These are phyloP conservation scores for Pseudoatta argentina DNA, from an alignment of 1,140 invertebrate species.

Conservation along the genomic window DNA sequence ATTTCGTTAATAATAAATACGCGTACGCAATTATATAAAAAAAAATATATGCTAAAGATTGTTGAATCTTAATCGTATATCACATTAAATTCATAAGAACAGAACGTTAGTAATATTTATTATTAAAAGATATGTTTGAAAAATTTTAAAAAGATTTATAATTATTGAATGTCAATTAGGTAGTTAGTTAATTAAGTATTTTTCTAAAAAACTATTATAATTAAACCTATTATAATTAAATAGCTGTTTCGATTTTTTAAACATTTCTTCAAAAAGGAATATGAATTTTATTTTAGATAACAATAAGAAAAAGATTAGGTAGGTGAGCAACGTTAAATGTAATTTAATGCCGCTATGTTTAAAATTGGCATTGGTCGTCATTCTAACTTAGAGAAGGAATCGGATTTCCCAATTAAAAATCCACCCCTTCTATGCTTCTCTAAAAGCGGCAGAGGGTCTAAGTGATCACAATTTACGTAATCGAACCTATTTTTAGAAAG, in stretches of 20 bases:
- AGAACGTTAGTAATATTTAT: background rate
- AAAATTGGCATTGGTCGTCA: background rate
- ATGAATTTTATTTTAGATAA: background rate
- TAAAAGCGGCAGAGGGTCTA: slow-evolving; percentile 15
- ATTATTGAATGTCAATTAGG: background rate
- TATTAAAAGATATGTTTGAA: background rate
- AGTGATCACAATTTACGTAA: slow-evolving; percentile 50
- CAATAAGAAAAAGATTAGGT: background rate
- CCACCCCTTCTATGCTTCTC: slow-evolving; percentile 50
- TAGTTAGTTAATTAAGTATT: background rate
- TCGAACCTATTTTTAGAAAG: slow-evolving; percentile 16
- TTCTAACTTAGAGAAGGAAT: slow-evolving; percentile 39
- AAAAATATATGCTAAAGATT: background rate
- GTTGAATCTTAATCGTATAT: no score
- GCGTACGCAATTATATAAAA: background rate
- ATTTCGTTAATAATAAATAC: background rate
- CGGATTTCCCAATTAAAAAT: slow-evolving; percentile 77
- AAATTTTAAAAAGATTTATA: background rate
- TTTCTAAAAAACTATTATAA: background rate
- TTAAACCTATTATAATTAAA: slow-evolving; percentile 7
- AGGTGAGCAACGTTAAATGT: background rate
- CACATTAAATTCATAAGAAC: background rate
- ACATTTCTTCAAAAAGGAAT: background rate
- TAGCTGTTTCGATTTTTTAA: background rate
- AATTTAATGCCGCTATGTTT: background rate